A percentile compares a stretch with the other conserved stretches of the same genome.
Conservation (phyloP, 1,140 invertebrate species). For the Drosophila bocqueti region DNA sequence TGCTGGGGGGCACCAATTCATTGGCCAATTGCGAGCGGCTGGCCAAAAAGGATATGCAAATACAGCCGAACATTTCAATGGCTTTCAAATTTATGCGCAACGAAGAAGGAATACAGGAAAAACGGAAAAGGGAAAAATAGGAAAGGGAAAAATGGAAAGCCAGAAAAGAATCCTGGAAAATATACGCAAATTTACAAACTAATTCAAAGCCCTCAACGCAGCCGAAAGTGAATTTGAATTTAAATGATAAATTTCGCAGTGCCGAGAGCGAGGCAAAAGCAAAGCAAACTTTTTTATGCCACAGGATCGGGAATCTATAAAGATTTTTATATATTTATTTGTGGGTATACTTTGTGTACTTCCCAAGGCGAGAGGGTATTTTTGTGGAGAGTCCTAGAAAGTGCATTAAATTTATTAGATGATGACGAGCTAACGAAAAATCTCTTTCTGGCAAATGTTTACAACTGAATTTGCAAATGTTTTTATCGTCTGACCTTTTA, state of each 20-base stretch:
- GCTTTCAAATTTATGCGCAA: constrained; percentile 72
- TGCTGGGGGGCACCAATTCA: constrained; percentile 34
- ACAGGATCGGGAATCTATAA: constrained; percentile 21
- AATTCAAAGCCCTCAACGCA: constrained; percentile 74
- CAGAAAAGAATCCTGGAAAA: constrained; percentile 64
- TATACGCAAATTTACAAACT: constrained; percentile 82
- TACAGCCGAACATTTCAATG: constrained; percentile 72
- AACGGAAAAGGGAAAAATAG: not conserved
- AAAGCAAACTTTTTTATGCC: constrained; percentile 20
- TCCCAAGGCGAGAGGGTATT: not conserved
- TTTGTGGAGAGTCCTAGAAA: constrained; percentile 6
- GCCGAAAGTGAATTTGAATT: constrained; percentile 77
- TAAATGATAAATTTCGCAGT: constrained; percentile 75
- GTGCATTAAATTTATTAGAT: constrained; percentile 37
- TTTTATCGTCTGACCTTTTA: not conserved
- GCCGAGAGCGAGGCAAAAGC: constrained; percentile 18
- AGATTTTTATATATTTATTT: not conserved
- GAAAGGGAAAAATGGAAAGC: constrained; percentile 9
- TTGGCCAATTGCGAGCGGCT: constrained; percentile 22
- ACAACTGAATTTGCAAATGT: not conserved
- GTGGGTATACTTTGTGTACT: constrained; percentile 20
- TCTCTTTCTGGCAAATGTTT: not conserved
- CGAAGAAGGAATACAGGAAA: constrained; percentile 14
- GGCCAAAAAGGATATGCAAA: constrained; percentile 74
- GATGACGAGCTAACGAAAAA: not conserved